Conservation (phyloP, 1,140 invertebrate genomes). For the Drosophila rufa region DNA sequence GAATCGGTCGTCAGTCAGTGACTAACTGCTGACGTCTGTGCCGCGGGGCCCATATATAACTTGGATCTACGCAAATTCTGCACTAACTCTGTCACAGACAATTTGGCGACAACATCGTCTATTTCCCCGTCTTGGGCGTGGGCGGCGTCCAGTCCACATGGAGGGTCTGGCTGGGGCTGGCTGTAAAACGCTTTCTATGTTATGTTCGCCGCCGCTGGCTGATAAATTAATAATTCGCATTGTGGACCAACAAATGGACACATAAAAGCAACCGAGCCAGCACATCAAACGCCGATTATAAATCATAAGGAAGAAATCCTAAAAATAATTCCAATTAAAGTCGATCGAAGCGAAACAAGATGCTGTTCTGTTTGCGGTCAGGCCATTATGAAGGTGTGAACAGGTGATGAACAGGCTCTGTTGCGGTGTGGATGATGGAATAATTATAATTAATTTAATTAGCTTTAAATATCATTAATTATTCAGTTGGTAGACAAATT, state of each 20-base stretch:
- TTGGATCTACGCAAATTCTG: constrained; percentile 65
- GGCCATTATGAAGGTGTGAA: constrained; percentile 10
- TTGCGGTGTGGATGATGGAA: constrained; percentile 11
- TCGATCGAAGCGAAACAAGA: constrained; percentile 21
- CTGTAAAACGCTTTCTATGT: constrained; percentile 69
- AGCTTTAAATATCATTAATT: no score
- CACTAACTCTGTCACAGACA: constrained; percentile 77
- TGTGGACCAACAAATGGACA: constrained; percentile 66
- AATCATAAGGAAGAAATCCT: constrained; percentile 58
- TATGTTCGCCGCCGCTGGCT: constrained; percentile 22
- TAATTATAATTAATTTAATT: background rate
- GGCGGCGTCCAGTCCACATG: constrained; percentile 25
- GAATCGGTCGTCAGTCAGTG: constrained; percentile 48
- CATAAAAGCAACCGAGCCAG: constrained; percentile 63
- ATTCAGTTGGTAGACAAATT: no score
- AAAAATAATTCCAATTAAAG: constrained; percentile 38
- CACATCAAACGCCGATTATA: constrained; percentile 71
- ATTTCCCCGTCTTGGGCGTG: constrained; percentile 33
- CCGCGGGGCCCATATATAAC: constrained; percentile 38
- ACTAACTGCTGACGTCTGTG: constrained; percentile 66
- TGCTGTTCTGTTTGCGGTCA: constrained; percentile 10
- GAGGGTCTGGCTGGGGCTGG: constrained; percentile 19
- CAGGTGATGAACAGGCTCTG: constrained; percentile 8
- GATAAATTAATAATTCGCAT: constrained; percentile 70
- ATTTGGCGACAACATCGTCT: constrained; percentile 66